These are phyloP conservation scores for Sandelia bainsii DNA, from an alignment of 2,797 vertebrate genomes.

Conservation along the genomic window DNA sequence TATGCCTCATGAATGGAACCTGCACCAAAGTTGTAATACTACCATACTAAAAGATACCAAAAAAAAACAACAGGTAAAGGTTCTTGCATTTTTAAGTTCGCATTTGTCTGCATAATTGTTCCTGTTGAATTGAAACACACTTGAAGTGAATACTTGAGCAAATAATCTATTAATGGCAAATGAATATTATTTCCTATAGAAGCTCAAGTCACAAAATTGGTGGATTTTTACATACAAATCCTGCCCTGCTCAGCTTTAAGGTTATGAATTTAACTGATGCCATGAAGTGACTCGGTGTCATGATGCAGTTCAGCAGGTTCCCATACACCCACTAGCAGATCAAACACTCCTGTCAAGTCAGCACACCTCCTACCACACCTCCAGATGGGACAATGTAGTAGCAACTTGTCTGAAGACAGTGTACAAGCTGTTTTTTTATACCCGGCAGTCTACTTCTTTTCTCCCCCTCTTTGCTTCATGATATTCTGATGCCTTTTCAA, in stretches of 20 bases:
- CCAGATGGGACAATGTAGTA: constrained; percentile 42
- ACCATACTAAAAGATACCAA: not conserved
- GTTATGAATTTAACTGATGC: constrained; percentile 14
- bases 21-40: not conserved
- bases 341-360: constrained; percentile 61
- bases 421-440: not conserved
- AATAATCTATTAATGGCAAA: not conserved
- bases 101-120: not conserved
- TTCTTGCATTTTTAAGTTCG: not conserved
- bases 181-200: not conserved
- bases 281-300: constrained; percentile 22
- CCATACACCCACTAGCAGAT: constrained; percentile 36
- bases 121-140: not conserved
- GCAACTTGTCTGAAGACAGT: constrained; percentile 17
- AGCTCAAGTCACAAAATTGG: not conserved
- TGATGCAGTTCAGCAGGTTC: constrained; percentile 16
- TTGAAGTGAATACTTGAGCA: too few relatives aligned
- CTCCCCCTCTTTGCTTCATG: not conserved
- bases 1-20: not conserved
- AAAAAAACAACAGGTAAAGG: not conserved
- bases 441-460: not conserved
- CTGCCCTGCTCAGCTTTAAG: not conserved
- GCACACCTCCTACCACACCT: constrained; percentile 54
- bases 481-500: not conserved
- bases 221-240: not conserved